These are phyloP conservation scores for Otus sunia DNA, from an alignment of 2,113 vertebrate genomes.

Conservation along the genomic window DNA sequence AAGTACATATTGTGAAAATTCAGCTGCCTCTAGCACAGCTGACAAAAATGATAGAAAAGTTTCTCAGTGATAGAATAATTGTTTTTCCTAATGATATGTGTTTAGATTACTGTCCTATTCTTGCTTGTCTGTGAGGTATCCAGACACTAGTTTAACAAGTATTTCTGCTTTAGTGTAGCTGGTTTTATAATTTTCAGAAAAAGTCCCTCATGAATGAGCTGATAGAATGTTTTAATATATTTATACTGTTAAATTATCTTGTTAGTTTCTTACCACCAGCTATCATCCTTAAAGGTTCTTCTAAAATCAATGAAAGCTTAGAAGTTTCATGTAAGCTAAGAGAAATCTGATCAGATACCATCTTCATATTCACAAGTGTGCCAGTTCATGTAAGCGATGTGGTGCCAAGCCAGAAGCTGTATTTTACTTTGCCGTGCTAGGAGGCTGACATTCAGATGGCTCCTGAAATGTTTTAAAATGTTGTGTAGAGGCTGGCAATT, in stretches of 20 bases:
- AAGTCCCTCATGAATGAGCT: background rate
- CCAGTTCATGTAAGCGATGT: background rate
- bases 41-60: background rate
- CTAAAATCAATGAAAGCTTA: background rate
- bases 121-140: background rate
- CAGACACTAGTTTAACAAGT: background rate
- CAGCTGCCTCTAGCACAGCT: background rate
- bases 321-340: background rate
- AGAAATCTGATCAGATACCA: background rate
- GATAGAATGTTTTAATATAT: background rate
- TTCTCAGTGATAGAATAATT: background rate
- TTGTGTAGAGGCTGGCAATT: background rate
- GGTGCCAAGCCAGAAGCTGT: background rate
- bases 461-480: background rate
- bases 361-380: background rate
- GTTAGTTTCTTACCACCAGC: background rate
- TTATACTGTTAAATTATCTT: background rate
- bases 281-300: background rate
- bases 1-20: background rate
- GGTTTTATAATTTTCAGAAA: background rate
- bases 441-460: background rate
- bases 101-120: background rate
- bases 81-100: background rate
- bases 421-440: background rate
- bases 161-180: background rate